Percentiles rank a stretch among this genome's conserved stretches.
phyloP scores from a whole-genome alignment of 1,140 invertebrate species.

The Acyrthosiphon pisum region DNA sequence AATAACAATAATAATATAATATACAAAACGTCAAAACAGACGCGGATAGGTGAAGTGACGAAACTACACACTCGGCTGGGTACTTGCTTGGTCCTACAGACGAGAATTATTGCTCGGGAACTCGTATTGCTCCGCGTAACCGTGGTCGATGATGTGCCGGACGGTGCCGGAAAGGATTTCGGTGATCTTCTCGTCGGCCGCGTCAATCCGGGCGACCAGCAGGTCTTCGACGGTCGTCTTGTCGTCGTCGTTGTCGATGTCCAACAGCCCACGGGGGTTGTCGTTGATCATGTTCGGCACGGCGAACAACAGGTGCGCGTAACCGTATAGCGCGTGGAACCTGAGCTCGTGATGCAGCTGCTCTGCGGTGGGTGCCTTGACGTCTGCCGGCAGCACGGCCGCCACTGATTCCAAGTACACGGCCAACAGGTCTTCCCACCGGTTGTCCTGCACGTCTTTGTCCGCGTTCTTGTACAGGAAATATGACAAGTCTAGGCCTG shows the following conservation, averaged over 20 bases:
- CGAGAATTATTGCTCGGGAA: not conserved
- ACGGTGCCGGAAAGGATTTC: slow-evolving; percentile 14
- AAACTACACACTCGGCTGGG: not conserved
- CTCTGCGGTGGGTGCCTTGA: slow-evolving; percentile 60
- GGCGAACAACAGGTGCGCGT: slow-evolving; percentile 61
- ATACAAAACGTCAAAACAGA: not conserved
- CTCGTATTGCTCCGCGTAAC: slow-evolving; percentile 40
- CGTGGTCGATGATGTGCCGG: slow-evolving; percentile 46
- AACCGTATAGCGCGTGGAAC: slow-evolving; percentile 62
- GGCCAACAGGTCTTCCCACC: slow-evolving; percentile 62
- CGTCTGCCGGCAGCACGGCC: slow-evolving; percentile 53
- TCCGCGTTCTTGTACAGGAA: slow-evolving; percentile 63
- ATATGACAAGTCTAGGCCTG: slow-evolving; percentile 63
- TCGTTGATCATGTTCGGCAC: slow-evolving; percentile 59
- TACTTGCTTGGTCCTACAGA: not conserved
- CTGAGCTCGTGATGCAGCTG: slow-evolving; percentile 62
- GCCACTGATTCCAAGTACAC: slow-evolving; percentile 62
- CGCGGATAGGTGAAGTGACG: not conserved
- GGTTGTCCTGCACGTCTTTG: slow-evolving; percentile 58
- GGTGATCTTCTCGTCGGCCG: slow-evolving; percentile 33
- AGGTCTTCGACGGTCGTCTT: not conserved
- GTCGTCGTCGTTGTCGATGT: not conserved
- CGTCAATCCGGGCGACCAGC: not conserved
- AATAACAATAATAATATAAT: not conserved
- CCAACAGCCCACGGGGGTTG: not conserved